Percentiles rank a stretch among this genome's conserved stretches.
phyloP scores from a whole-genome alignment of 2,113 vertebrate genomes.

The Neopipo cinnamomea region DNA sequence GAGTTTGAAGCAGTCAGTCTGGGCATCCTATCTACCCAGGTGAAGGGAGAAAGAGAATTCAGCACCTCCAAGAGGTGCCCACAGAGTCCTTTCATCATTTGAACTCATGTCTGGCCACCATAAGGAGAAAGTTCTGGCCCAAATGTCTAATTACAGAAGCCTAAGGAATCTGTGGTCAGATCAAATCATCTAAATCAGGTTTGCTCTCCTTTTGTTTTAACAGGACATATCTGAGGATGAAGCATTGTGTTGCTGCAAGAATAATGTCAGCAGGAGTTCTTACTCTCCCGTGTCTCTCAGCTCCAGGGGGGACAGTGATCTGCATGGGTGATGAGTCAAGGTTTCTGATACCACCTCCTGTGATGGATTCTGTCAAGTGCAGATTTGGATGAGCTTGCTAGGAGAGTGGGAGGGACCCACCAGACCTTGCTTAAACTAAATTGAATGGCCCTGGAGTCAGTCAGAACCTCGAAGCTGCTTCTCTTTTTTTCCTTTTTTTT shows the following conservation, averaged over 20 bases:
- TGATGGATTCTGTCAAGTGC: background rate
- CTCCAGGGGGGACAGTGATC: background rate
- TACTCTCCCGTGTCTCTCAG: background rate
- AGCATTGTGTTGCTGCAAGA: background rate
- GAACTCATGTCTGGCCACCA: background rate
- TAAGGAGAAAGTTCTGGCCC: background rate
- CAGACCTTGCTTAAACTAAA: background rate
- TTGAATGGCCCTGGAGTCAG: background rate
- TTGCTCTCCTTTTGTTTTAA: background rate
- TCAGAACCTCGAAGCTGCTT: background rate
- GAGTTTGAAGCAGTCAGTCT: background rate
- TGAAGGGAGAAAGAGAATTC: background rate
- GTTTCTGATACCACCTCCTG: background rate
- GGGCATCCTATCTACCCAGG: background rate
- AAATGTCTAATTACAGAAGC: background rate
- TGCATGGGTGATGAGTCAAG: background rate
- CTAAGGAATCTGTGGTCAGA: background rate
- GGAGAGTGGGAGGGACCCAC: background rate
- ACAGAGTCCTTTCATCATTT: background rate
- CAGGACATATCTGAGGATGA: background rate
- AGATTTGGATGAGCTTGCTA: background rate
- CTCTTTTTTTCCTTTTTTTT: background rate
- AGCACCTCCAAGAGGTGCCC: background rate
- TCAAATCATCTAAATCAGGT: background rate
- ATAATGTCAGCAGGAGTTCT: background rate